Base-by-base conservation (phyloP, 2,797 vertebrate species). In the Falco concolor region DNA sequence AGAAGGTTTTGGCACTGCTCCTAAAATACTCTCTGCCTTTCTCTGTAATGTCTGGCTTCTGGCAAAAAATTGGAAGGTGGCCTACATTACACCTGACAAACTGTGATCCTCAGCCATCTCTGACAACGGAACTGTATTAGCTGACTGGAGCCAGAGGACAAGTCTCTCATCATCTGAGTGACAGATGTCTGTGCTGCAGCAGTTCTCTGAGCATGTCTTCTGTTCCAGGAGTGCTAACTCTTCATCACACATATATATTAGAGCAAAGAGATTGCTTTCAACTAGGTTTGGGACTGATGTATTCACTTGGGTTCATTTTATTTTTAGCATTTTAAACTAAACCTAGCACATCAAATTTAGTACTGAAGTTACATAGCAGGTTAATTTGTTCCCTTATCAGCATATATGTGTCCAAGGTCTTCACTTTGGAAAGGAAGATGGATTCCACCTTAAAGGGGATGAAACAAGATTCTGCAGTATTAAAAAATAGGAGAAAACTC, bases 311-410 rank as follows among this genome's bases (percentile, higher is more conserved):
- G 50, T 57, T 84, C 42, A 36, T 79, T 73, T 91, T 78, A 88
- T 78, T 88, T 94, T 94, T 94, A 88, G 61, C 10, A 28, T 84
- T 94, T 96, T n/a, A 84, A 91, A 91, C 93, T 68, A 91, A 95
- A 75, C 16, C 24, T 34, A 73, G 73, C 61, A 63, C n/a, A 86
- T 40, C 9, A 18, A 47, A 88, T 91, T 81, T 86, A 90, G 70
- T 90, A 25, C 54, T 76, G 90, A 91, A 69, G 73, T 86, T 78
- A 91, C 21, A 81, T 2, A 76, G 61, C 25, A 95, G 53, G 65
- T 69, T 90, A 81, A 95, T 91, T 88, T 73, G 50, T 64, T 91
- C 50, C 54, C 30, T 68, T 69, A 90, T 81, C 65, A 90, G 47
- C 22, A 57, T 30, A 22, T 32, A 60, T 6, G 17, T 40, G 44